Conservation (phyloP, 2,797 vertebrate genomes). For the Microctenopoma steveboyesi region DNA sequence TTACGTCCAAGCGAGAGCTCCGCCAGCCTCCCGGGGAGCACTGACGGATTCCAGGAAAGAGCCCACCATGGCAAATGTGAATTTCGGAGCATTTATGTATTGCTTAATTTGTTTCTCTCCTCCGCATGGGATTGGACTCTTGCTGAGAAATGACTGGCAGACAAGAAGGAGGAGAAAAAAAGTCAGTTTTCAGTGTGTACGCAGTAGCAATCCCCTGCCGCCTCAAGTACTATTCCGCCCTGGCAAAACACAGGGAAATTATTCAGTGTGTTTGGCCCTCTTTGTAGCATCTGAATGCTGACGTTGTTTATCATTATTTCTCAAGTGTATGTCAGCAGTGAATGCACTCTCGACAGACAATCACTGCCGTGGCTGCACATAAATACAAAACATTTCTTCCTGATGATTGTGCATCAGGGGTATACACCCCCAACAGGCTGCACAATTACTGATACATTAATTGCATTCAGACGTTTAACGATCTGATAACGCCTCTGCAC, state of each 20-base stretch:
- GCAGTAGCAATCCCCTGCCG: conserved; percentile 22
- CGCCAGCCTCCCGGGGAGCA: conserved; percentile 35
- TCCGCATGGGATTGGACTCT: conserved; percentile 44
- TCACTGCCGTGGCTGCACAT: not conserved
- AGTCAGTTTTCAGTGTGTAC: conserved; percentile 30
- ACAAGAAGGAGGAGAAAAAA: conserved; percentile 21
- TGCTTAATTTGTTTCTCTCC: conserved; percentile 67
- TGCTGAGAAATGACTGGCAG: conserved; percentile 64
- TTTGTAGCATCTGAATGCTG: conserved; percentile 20
- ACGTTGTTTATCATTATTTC: conserved; percentile 25
- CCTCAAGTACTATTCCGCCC: conserved; percentile 5
- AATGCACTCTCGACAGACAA: not conserved
- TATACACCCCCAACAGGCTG: conserved; percentile 20
- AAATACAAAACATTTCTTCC: not conserved
- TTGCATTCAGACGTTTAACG: conserved; percentile 7
- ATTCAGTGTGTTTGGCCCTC: conserved; percentile 18
- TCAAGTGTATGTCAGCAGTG: not conserved
- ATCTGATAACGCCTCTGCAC: not conserved
- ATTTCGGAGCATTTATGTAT: conserved; percentile 56
- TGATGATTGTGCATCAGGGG: conserved; percentile 12
- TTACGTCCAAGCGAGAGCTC: conserved; percentile 46
- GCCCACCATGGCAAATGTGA: conserved; percentile 48
- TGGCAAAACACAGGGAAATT: conserved; percentile 21
- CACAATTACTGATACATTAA: conserved; percentile 19
- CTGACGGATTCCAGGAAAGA: conserved; percentile 45